Base-by-base conservation (phyloP, 1,140 invertebrate genomes). In the Caenorhabditis briggsae region DNA sequence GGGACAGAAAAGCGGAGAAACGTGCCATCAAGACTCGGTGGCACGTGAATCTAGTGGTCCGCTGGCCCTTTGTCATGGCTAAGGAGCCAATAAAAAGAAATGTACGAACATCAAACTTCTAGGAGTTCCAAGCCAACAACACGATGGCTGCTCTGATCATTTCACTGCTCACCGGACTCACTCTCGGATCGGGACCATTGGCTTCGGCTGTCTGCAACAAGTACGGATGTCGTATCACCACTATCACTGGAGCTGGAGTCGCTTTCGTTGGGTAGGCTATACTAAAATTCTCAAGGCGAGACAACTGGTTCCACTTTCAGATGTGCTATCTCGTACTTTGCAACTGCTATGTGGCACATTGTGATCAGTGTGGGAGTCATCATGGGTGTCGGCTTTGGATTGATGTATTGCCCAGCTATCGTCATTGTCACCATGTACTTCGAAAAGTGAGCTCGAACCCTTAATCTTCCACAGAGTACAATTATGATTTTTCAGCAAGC, bases 371-470 rank as follows among this genome's bases (percentile, higher is more conserved):
- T 98, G 8, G 95, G 96, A 85, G 95, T 96, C 88, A 95, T 95
- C 95, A 93, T 93, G 92, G 92, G 85, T 9, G 95, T 96, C 87
- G 96, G 96, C 0, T 95, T 96, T 90, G 96, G 96, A 5, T 94
- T 97, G 92, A 95, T 97, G 89, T 97, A 97, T 93, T 96, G 97
- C 61, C 96, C 96, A 2, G 95, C 96, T 7, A 96, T 97, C 59
- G 95, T 97, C 88, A 95, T 96, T 9, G 95, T 96, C 2, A 96
- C 96, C 18, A 96, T 96, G 93, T 98, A 97, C 94, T 98, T 97
- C 93, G 96, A 97, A 93, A 95, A 95, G 93, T 88, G 85, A 58
- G 90, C 89, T 70, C 0, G 85, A 46, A 20, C 16, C n/a, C 2
- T n/a, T 14, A 5, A 20, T 7, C 59, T 61, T 2, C 5, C 11